A percentile compares a stretch with the other conserved stretches of the same genome.
These are phyloP conservation scores for Asarcornis scutulata DNA, from an alignment of 2,113 vertebrate species.

Conservation along the genomic window DNA sequence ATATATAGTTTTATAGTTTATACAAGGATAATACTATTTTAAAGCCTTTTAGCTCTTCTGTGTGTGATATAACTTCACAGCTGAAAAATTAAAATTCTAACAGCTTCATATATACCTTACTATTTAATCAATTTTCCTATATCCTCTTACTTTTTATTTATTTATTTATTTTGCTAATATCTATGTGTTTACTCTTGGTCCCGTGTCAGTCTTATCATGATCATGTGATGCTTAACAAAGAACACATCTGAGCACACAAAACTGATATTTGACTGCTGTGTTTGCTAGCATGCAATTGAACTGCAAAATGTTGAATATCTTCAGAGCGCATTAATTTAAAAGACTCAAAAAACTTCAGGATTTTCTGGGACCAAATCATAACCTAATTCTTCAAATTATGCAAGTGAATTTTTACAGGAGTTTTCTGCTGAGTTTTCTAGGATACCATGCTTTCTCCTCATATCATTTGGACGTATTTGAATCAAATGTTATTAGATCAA, in stretches of 20 bases:
- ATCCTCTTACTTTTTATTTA: not conserved
- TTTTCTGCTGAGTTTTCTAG: not conserved
- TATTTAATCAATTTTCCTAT: not conserved
- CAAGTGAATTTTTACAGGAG: not conserved
- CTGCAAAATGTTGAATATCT: not conserved
- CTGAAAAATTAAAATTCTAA: not conserved
- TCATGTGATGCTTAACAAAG: not conserved
- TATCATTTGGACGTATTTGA: not conserved
- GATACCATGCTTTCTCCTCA: not conserved
- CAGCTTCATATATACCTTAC: not conserved
- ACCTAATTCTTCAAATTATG: not conserved
- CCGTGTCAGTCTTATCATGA: rapidly evolving
- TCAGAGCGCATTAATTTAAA: not conserved
- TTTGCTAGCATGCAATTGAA: not conserved
- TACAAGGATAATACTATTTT: not conserved
- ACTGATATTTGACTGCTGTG: not conserved
- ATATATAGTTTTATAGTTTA: not conserved
- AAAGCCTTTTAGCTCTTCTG: not conserved
- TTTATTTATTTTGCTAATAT: not conserved
- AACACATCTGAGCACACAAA: not conserved
- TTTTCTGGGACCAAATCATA: not conserved
- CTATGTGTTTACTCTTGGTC: not conserved
- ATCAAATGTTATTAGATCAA: not conserved
- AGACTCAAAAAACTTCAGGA: not conserved
- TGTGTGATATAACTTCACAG: not conserved